phyloP scores from a whole-genome alignment of 1,140 invertebrate species.

The Drosophila aff. region DNA sequence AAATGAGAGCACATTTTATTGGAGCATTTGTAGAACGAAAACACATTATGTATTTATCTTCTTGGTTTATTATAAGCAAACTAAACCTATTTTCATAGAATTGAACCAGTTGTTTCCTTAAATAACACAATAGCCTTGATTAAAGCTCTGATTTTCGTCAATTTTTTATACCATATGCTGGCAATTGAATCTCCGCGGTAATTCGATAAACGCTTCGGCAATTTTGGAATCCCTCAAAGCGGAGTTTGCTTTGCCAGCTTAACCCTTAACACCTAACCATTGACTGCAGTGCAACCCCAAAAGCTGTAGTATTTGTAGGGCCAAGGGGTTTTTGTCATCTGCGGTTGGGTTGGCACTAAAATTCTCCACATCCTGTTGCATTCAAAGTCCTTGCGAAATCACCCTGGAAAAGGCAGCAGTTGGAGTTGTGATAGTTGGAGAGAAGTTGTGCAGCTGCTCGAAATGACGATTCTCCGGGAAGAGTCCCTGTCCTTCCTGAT shows the following conservation, averaged over 20 bases:
- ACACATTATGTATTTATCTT: constrained; percentile 5
- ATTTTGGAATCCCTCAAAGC: constrained; percentile 21
- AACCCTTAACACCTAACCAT: constrained; percentile 52
- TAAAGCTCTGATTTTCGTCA: constrained; percentile 18
- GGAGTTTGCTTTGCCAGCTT: constrained; percentile 19
- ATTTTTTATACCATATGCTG: constrained; percentile 55
- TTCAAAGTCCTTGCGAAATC: constrained; percentile 33
- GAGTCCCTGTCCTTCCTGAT: constrained; percentile 29
- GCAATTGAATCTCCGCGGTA: constrained; percentile 57
- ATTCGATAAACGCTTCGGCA: constrained; percentile 58
- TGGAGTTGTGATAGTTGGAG: constrained; percentile 6
- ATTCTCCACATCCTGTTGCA: constrained; percentile 77
- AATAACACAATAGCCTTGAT: constrained; percentile 40
- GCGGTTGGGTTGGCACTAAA: constrained; percentile 36
- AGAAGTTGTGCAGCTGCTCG: constrained; percentile 43
- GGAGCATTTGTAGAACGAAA: neutral
- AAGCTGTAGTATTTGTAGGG: constrained; percentile 4
- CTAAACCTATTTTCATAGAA: constrained; percentile 6
- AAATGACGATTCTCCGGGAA: constrained; percentile 17
- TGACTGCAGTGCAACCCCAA: constrained; percentile 40
- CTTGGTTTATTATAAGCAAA: constrained; percentile 7
- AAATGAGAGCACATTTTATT: constrained; percentile 3
- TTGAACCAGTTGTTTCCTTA: neutral
- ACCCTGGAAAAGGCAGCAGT: constrained; percentile 8
- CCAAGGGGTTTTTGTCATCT: constrained; percentile 46